phyloP scores from a whole-genome alignment of 2,888 invertebrate genomes.

The Xanthostigma xanthostigma region DNA sequence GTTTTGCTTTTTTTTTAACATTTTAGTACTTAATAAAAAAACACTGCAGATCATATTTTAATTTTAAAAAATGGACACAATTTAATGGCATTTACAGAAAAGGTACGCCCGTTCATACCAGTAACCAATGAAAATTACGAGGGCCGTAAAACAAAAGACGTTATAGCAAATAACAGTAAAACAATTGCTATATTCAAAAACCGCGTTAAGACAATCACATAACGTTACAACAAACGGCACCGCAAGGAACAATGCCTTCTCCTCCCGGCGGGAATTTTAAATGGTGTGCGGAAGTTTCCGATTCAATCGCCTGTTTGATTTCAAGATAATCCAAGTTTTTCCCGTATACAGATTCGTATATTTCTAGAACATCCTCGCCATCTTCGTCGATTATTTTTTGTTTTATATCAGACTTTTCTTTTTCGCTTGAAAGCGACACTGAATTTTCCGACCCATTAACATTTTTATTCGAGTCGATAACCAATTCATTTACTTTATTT shows the following conservation, averaged over 20 bases:
- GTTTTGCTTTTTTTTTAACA: too few relatives aligned
- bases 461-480: conserved; percentile 1
- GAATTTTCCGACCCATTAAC: conserved; percentile 1
- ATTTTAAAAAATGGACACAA: too few relatives aligned
- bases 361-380: conserved; percentile 20
- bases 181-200: too few relatives aligned
- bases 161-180: too few relatives aligned
- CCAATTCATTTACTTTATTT: conserved; percentile 3
- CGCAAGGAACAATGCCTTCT: conserved; percentile 23
- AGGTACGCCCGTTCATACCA: too few relatives aligned
- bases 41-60: too few relatives aligned
- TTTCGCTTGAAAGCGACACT: not conserved
- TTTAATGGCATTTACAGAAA: too few relatives aligned
- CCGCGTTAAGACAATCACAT: conserved; percentile 18
- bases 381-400: conserved; percentile 10
- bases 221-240: conserved; percentile 28
- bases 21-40: too few relatives aligned
- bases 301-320: conserved; percentile 21
- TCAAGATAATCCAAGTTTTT: conserved; percentile 25
- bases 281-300: conserved; percentile 5
- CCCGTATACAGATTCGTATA: conserved; percentile 29
- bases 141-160: too few relatives aligned
- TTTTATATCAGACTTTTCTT: conserved; percentile 5
- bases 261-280: conserved; percentile 7
- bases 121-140: too few relatives aligned